Conservation (phyloP, 2,888 invertebrate genomes). For the Cerceris rybyensis region DNA sequence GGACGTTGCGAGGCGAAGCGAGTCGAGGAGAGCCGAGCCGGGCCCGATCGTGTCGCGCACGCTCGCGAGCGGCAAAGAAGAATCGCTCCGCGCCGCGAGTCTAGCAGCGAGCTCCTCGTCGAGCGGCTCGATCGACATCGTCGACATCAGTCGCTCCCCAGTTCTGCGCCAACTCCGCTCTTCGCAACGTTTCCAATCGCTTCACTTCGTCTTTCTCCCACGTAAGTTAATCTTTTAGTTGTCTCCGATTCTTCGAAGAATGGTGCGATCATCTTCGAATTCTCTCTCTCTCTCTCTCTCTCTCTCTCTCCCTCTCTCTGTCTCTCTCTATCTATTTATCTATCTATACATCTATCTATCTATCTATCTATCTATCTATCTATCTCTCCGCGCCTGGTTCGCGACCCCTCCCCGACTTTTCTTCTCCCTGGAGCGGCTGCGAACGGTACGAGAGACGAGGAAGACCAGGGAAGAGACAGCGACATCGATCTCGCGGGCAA, state of each 20-base stretch:
- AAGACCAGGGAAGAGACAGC: neutral
- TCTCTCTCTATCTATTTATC: too few species aligned
- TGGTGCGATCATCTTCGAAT: neutral
- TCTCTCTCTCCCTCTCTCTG: neutral
- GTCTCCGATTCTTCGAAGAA: neutral
- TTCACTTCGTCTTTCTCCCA: slow-evolving; percentile 5
- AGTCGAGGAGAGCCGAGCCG: neutral
- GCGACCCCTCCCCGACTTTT: too few species aligned
- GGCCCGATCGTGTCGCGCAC: too few species aligned
- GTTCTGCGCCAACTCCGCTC: neutral
- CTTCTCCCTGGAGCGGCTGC: neutral
- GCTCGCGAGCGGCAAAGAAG: too few species aligned
- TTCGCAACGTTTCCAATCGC: neutral
- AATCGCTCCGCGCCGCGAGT: neutral
- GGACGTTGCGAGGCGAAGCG: neutral
- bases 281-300: neutral
- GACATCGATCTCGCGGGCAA: neutral
- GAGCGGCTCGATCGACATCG: neutral
- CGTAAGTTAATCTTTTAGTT: slow-evolving; percentile 4
- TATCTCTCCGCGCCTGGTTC: neutral
- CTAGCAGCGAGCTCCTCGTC: neutral
- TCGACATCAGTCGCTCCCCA: neutral
- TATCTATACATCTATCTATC: neutral
- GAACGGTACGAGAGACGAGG: neutral
- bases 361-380: neutral